Conservation (phyloP, 1,140 invertebrate species). For the Rhyzopertha dominica region DNA sequence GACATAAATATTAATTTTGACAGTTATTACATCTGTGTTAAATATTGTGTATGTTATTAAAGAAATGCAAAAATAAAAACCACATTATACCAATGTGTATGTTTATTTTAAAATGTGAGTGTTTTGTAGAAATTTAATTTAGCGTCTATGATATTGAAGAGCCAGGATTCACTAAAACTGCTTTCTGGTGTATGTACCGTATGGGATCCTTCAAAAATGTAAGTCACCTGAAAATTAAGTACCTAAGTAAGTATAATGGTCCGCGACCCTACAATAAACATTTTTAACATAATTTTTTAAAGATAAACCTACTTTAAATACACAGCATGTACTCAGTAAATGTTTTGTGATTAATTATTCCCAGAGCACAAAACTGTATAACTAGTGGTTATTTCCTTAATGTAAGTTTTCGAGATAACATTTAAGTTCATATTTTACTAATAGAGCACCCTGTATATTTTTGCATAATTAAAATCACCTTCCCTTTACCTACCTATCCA, state of each 20-base stretch:
- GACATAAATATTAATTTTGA: background rate
- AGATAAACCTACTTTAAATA: no score
- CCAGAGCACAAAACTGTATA: no score
- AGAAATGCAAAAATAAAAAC: background rate
- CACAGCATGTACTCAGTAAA: no score
- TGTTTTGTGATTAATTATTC: no score
- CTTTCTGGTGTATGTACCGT: slow-evolving; percentile 15
- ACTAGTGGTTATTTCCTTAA: no score
- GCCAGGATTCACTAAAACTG: slow-evolving; percentile 18
- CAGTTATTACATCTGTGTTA: slow-evolving; percentile 1
- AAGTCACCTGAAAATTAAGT: slow-evolving; percentile 18
- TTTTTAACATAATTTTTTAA: background rate
- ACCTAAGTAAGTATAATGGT: background rate
- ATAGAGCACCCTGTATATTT: no score
- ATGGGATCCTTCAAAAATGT: slow-evolving; percentile 18
- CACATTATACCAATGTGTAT: background rate
- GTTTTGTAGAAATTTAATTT: slow-evolving; percentile 27
- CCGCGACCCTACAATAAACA: background rate
- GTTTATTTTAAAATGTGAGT: slow-evolving; percentile 18
- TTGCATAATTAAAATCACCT: no score
- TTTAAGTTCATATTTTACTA: no score
- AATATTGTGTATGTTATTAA: background rate
- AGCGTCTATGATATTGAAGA: slow-evolving; percentile 22
- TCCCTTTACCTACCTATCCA: no score
- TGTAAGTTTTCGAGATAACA: no score